These are phyloP conservation scores for Dromiciops gliroides DNA, from an alignment of 2,113 vertebrate species.

Conservation along the genomic window DNA sequence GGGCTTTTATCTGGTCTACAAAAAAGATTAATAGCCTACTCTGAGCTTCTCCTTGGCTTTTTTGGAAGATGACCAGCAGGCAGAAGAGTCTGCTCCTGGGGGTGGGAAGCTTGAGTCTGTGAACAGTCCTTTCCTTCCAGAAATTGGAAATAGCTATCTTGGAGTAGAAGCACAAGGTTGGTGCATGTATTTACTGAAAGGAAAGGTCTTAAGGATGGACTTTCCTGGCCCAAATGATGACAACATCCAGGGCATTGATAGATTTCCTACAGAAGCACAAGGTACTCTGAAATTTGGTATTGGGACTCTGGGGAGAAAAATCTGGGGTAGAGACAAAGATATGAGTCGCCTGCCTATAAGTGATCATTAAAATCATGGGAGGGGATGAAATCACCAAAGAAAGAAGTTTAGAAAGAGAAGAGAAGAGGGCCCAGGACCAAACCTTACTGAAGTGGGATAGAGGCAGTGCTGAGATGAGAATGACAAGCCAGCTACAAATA, in stretches of 20 bases:
- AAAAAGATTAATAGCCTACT: not conserved
- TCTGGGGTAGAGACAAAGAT: not conserved
- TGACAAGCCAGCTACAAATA: not conserved
- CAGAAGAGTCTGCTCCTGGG: not conserved
- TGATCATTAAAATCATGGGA: not conserved
- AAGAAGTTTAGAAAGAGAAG: not conserved
- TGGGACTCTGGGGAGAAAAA: not conserved
- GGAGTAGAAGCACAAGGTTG: not conserved
- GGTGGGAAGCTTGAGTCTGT: not conserved
- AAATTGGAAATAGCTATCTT: not conserved
- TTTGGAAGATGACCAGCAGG: not conserved
- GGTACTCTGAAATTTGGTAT: not conserved
- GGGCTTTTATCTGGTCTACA: not conserved
- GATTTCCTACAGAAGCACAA: not conserved
- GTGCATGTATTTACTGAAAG: not conserved
- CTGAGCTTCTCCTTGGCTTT: not conserved
- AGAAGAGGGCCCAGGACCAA: not conserved
- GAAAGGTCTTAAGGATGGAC: not conserved
- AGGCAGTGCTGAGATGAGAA: not conserved
- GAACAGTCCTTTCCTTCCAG: no score
- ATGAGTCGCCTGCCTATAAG: not conserved
- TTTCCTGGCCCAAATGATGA: not conserved
- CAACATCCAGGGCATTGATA: not conserved
- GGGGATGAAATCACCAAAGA: not conserved
- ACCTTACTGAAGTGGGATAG: not conserved